These are phyloP conservation scores for Acanthurus leucopareius DNA, from an alignment of 2,797 vertebrate genomes.

Conservation along the genomic window DNA sequence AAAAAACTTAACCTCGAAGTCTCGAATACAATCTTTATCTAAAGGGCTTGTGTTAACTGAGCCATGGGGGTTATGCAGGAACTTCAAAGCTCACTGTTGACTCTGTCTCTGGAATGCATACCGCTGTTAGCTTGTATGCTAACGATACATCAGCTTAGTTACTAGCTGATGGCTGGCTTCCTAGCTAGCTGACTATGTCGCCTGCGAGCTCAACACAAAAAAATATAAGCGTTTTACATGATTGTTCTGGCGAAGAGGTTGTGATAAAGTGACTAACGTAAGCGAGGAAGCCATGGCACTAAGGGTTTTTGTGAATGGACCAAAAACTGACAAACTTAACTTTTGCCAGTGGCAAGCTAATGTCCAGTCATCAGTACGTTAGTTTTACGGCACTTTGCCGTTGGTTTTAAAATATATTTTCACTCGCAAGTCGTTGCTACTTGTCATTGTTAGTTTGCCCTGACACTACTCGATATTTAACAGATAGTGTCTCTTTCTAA, in stretches of 20 bases:
- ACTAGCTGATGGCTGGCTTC: slow-evolving; percentile 41
- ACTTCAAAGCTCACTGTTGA: slow-evolving; percentile 73
- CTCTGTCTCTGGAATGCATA: slow-evolving; percentile 56
- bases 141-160: slow-evolving; percentile 67
- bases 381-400: neutral
- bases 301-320: slow-evolving; percentile 40
- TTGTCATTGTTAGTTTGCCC: neutral
- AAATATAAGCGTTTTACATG: slow-evolving; percentile 4
- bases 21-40: neutral
- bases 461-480: neutral
- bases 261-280: slow-evolving; percentile 13
- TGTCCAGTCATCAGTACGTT: neutral
- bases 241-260: slow-evolving; percentile 27
- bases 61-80: slow-evolving; percentile 35
- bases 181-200: slow-evolving; percentile 55
- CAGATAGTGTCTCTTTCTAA: neutral
- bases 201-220: slow-evolving; percentile 9
- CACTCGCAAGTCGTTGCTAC: neutral
- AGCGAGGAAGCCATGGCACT: slow-evolving; percentile 22
- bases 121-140: slow-evolving; percentile 79
- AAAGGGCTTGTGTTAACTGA: slow-evolving; percentile 10
- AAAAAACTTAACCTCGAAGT: neutral
- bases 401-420: neutral
- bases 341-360: slow-evolving; percentile 34
- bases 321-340: slow-evolving; percentile 57